Conservation (phyloP, 35 echinoderm and acorn worm genomes). For the Acanthaster planci region DNA sequence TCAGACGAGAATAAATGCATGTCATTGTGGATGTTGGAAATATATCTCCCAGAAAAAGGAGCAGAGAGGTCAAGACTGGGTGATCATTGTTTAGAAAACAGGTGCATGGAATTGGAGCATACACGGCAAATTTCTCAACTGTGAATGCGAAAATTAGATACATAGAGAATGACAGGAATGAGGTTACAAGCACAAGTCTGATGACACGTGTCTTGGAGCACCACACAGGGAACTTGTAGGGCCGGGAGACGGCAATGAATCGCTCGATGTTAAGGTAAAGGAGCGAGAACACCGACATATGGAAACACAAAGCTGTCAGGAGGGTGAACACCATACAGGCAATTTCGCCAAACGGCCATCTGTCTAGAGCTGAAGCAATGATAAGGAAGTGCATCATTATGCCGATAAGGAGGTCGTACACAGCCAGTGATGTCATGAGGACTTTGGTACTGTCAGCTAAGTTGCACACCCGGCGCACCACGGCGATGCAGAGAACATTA, state of each 20-base stretch:
- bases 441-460: slow-evolving; percentile 1
- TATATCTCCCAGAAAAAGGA: background rate
- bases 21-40: background rate
- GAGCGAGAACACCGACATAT: background rate
- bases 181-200: background rate
- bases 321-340: background rate
- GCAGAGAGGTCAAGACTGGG: background rate
- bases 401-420: background rate
- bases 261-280: background rate
- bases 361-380: background rate
- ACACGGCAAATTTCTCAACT: background rate
- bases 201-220: background rate
- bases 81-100: background rate
- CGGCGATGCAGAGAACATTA: slow-evolving; percentile 9
- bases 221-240: background rate
- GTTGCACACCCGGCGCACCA: background rate
- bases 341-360: background rate
- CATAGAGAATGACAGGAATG: background rate
- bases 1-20: slow-evolving; percentile 3
- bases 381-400: background rate
- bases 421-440: slow-evolving; percentile 22
- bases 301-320: background rate
- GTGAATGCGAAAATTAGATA: background rate
- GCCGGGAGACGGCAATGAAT: background rate
- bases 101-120: background rate